phyloP scores from a whole-genome alignment of 2,888 invertebrate genomes.

The Macrosoma leucophasiata region DNA sequence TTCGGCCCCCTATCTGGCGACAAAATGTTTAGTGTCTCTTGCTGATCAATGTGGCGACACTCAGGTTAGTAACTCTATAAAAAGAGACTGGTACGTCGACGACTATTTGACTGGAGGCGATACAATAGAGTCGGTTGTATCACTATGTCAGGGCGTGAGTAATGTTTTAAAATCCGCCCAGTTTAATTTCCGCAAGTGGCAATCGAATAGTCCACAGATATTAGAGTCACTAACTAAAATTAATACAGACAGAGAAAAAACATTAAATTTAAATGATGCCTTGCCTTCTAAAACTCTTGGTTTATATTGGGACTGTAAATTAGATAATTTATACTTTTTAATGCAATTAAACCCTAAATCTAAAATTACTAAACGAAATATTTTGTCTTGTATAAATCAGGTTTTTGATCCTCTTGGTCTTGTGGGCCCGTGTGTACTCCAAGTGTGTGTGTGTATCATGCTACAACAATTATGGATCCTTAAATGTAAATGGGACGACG shows the following conservation, averaged over 20 bases:
- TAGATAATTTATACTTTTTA: too few relatives aligned
- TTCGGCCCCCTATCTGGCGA: constrained; percentile 24
- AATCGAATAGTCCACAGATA: constrained; percentile 22
- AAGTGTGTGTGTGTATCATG: constrained; percentile 24
- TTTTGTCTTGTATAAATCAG: constrained; percentile 16
- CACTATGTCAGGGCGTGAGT: constrained; percentile 16
- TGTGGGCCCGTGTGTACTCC: constrained; percentile 17
- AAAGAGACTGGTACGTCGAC: constrained; percentile 27
- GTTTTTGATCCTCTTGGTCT: constrained; percentile 27
- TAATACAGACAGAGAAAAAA: too few relatives aligned
- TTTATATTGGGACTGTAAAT: too few relatives aligned
- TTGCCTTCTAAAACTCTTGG: too few relatives aligned
- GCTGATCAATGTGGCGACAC: constrained; percentile 14
- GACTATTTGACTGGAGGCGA: constrained; percentile 21
- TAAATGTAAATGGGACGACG: constrained; percentile 26
- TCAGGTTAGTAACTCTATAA: too few relatives aligned
- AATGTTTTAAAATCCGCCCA: constrained; percentile 16
- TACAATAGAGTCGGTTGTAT: constrained; percentile 8
- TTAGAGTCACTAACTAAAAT: too few relatives aligned
- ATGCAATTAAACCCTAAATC: too few relatives aligned
- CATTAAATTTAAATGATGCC: too few relatives aligned
- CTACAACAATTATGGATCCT: constrained; percentile 25
- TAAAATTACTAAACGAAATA: too few relatives aligned
- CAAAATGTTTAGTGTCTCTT: constrained; percentile 19
- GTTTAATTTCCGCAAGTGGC: constrained; percentile 24